Evolutionary conservation across 2,888 invertebrate species (phyloP), one percentile per base, ranked within the genome.

Genomic region (Ethmia dodecea): DNA sequence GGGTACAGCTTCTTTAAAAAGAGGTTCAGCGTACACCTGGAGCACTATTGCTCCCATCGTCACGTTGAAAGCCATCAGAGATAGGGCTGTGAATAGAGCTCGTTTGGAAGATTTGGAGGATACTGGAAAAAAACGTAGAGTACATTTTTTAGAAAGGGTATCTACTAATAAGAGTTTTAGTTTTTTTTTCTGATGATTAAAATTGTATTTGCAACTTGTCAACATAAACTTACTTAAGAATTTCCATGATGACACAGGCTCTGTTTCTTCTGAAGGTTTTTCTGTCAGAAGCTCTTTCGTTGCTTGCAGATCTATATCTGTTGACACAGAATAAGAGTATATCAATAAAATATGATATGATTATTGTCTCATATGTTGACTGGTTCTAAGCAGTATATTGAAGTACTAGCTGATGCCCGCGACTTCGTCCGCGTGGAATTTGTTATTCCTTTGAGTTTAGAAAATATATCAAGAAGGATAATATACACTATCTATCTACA

Each of bases 21-120:
- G 52, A 0, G 76, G 69, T 38, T 83, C 83, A 0, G 84, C 83
- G 36, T 78, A 84, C 1, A 83, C 75, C 43, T 83, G 80, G 0
- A 84, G 60, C 0, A 80, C 76, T 1, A 76, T 57, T 3, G 74
- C 65, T 0, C 84, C 84, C 80, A 81, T 83, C 42, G 76, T 49
- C n/a, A 71, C 72, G 0, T 72, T 60, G 1, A 64, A 8, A 0
- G 64, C 48, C 70, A 79, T 78, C 3, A 69, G 47, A 0, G 62
- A 55, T 0, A 84, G 46, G 1, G 67, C 62, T 0, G 61, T 40
- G 1, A 41, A 10, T 1, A 80, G 40, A 0, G 77, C 80, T 0
- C 66, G 62, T 14, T 65, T 63, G 0, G 80, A 75, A 5, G 76
- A 67, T 31, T 68, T 56, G 0, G 80, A 80, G 33, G 64, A 66